phyloP scores from a whole-genome alignment of 2,888 invertebrate genomes.

The Ditylenchus weischeri region DNA sequence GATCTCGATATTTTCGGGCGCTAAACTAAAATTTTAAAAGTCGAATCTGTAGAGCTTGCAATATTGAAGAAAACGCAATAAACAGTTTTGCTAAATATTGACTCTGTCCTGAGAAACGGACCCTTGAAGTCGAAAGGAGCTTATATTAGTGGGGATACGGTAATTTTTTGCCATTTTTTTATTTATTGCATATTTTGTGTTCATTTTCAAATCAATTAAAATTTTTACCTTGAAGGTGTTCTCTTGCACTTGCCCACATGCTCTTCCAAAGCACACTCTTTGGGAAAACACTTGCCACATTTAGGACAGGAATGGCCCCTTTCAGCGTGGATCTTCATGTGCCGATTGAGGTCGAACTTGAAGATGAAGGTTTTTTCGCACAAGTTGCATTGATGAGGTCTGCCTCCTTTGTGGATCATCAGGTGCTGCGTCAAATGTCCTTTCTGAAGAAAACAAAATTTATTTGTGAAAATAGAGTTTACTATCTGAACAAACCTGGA shows the following conservation, averaged over 20 bases:
- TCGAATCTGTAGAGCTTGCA: no score
- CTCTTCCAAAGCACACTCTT: slow-evolving; percentile 47
- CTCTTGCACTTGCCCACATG: slow-evolving; percentile 49
- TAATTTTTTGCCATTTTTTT: slow-evolving; percentile 7
- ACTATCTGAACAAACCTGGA: slow-evolving; percentile 42
- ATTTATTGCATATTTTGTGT: background rate
- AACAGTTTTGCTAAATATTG: no score
- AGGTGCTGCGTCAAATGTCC: slow-evolving; percentile 59
- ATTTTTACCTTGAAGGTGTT: slow-evolving; percentile 20
- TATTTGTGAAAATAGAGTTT: background rate
- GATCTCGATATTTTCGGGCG: no score
- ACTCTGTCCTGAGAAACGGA: no score
- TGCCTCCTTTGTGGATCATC: slow-evolving; percentile 57
- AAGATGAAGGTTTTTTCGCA: slow-evolving; percentile 59
- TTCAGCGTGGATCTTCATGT: slow-evolving; percentile 59
- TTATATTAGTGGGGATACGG: no score
- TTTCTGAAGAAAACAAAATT: slow-evolving; percentile 40
- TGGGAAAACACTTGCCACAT: slow-evolving; percentile 53
- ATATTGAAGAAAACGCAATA: no score
- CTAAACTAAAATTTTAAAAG: no score
- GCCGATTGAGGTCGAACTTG: slow-evolving; percentile 57
- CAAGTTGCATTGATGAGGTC: slow-evolving; percentile 52
- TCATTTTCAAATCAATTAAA: background rate
- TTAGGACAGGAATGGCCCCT: slow-evolving; percentile 47
- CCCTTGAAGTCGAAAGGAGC: no score